Base-by-base conservation (phyloP, 2,113 vertebrate species). In the Gracilinanus agilis region DNA sequence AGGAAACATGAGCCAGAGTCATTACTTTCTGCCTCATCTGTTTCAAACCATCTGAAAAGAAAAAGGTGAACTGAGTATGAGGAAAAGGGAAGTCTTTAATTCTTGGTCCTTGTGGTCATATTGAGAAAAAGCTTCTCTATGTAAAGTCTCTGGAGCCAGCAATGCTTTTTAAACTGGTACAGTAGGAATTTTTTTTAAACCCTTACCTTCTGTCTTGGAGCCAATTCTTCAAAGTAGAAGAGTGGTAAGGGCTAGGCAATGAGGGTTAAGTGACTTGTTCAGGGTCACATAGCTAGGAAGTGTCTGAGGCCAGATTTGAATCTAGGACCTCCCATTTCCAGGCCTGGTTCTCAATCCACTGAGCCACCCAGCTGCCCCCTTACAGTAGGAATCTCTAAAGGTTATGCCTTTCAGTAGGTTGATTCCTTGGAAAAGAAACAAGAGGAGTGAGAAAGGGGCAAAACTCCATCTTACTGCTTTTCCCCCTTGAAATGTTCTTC, bases 121-220 rank as follows among this genome's bases (percentile, higher is more conserved):
- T 3, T 23, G 21, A 53, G 44, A 89, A 89, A 53, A 23, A 89
- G 24, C 44, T 89, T 89, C 89, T 44, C 10, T 25, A 44, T 53
- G 9, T 53, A 11, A 53, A 53, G 24, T 67, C 21, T 83, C 24
- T 2, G 34, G 9, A 29, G 0, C 24, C 53, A 11, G 16, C 7
- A 29, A 1, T 0, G 0, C 53, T n/a, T 11, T 89, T 56, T 21
- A 25, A 21, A 44, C 0, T 44, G 40, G 9, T 0, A 40, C 21
- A 9, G 1, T n/a, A 54, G 44, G 24, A 90, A 44, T 16, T 56
- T n/a, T n/a, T n/a, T n/a, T n/a, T n/a, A n/a, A n/a, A n/a, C n/a
- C n/a, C n/a, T n/a, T n/a, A n/a, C n/a, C n/a, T n/a, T n/a, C n/a
- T n/a, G n/a, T n/a, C n/a, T n/a, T n/a, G n/a, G n/a, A n/a, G n/a